Base-by-base conservation (phyloP, 2,888 invertebrate genomes). In the Sarcophaga rosellei region DNA sequence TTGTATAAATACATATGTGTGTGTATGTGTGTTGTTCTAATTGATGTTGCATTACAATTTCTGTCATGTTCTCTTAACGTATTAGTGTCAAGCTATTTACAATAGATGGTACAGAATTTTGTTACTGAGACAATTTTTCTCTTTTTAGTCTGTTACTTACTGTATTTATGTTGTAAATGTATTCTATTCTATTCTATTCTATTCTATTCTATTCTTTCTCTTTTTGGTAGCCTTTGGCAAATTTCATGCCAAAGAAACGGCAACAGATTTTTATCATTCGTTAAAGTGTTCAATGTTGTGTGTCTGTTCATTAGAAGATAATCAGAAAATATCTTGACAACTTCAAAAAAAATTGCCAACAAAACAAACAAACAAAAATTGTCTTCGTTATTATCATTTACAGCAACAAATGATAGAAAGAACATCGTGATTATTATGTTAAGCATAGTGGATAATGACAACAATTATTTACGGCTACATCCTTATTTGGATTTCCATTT, bases 271-370 rank as follows among this genome's bases (percentile, higher is more conserved):
- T 21, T 73, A 73, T 73, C 59, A 21, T 20, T 61, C 11, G 44
- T 59, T 61, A 61, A 73, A 61, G 63, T 62, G 20, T 62, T 66
- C 74, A 47, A 68, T 81, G 61, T 68, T 74, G 68, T 73, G 74
- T 66, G 44, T 73, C 73, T 74, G 47, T 74, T 81, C 47, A 61
- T 47, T 47, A 59, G 68, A 74, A 68, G 81, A 81, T 81, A 68
- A 74, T 81, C 53, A 74, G 69, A 35, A 20, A 68, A 62, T 69
- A 69, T 73, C 62, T 53, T 75, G 53, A 53, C 53, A 53, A 15
- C 15, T 53, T 53, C 17, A 53, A 53, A 53, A 47, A 23, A 35
- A 35, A 35, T 2, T 35, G 35, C 8, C 10, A 35, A 10, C 35
- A 10, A 10, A 15, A 53, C 53, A 15, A 53, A 17, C 17, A 12